These are phyloP conservation scores for Euphysa ruthae DNA, from an alignment of 30 jellyfish, hydroid and myxozoan species.

Conservation along the genomic window DNA sequence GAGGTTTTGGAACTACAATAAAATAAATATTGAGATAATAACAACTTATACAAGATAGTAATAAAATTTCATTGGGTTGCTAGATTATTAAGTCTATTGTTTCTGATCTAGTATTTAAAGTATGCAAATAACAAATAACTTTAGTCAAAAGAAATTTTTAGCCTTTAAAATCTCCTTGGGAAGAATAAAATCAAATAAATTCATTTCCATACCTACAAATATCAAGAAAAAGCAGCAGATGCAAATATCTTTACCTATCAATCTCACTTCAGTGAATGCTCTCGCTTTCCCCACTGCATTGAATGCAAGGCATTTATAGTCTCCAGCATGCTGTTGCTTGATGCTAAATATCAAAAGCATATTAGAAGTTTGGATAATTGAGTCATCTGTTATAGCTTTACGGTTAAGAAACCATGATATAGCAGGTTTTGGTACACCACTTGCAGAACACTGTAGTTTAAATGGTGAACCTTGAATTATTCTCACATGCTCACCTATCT, in stretches of 20 bases:
- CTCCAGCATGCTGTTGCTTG: conserved; percentile 46
- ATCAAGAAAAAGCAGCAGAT: too few relatives aligned
- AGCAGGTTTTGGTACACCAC: conserved; percentile 61
- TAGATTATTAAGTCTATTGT: too few relatives aligned
- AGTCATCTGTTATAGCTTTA: conserved; percentile 12
- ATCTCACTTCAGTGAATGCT: conserved; percentile 41
- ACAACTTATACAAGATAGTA: too few relatives aligned
- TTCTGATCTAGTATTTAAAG: too few relatives aligned
- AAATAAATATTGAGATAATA: too few relatives aligned
- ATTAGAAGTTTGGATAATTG: conserved; percentile 47
- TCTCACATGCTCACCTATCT: conserved; percentile 55
- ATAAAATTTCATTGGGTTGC: too few relatives aligned
- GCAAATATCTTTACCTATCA: conserved; percentile 72
- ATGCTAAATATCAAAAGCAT: conserved; percentile 55
- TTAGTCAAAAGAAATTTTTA: too few relatives aligned
- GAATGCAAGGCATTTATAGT: conserved; percentile 46
- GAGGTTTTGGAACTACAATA: conserved; percentile 53
- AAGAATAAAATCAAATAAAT: too few relatives aligned
- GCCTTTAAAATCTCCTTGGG: too few relatives aligned
- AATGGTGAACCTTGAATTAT: conserved; percentile 66
- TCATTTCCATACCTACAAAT: too few relatives aligned
- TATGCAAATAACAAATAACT: too few relatives aligned
- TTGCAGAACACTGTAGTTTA: conserved; percentile 44
- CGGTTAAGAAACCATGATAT: conserved; percentile 54
- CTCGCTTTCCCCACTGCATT: conserved; percentile 46